These are phyloP conservation scores for Beroe forskalii DNA, from an alignment of 37 sponge, comb jelly and placozoan genomes.

Conservation along the genomic window DNA sequence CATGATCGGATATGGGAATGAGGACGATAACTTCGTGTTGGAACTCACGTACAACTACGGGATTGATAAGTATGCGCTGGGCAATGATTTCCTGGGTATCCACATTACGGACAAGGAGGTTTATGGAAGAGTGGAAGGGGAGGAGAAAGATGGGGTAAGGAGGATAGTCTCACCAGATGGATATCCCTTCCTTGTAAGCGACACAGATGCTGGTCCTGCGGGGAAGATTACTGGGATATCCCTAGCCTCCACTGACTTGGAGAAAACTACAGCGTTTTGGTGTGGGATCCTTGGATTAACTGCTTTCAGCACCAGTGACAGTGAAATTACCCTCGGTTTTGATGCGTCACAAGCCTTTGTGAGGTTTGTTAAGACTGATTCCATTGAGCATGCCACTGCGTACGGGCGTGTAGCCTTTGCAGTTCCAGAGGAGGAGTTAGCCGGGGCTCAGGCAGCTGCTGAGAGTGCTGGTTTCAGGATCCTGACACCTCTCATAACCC, in stretches of 20 bases:
- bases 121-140: not conserved
- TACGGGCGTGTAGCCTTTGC: slow-evolving; percentile 82
- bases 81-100: slow-evolving; percentile 75
- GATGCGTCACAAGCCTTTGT: slow-evolving; percentile 17
- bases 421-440: not conserved
- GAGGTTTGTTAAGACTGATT: not conserved
- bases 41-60: slow-evolving; percentile 90
- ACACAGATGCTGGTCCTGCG: not conserved
- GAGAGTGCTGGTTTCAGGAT: slow-evolving; percentile 56
- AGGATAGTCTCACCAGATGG: not conserved
- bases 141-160: slow-evolving; percentile 67
- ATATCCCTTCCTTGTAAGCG: not conserved
- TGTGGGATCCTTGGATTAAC: not conserved
- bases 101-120: not conserved
- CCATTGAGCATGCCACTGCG: slow-evolving; percentile 75
- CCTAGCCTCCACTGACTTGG: slow-evolving; percentile 28
- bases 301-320: not conserved
- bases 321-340: not conserved
- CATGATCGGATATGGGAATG: slow-evolving; percentile 83
- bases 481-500: slow-evolving; percentile 81
- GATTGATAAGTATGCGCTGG: slow-evolving; percentile 73
- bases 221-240: not conserved
- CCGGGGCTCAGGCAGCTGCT: not conserved
- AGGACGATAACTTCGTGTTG: slow-evolving; percentile 79
- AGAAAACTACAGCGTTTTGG: not conserved